phyloP scores from a whole-genome alignment of 2,797 vertebrate species.

The Microctenopoma steveboyesi region DNA sequence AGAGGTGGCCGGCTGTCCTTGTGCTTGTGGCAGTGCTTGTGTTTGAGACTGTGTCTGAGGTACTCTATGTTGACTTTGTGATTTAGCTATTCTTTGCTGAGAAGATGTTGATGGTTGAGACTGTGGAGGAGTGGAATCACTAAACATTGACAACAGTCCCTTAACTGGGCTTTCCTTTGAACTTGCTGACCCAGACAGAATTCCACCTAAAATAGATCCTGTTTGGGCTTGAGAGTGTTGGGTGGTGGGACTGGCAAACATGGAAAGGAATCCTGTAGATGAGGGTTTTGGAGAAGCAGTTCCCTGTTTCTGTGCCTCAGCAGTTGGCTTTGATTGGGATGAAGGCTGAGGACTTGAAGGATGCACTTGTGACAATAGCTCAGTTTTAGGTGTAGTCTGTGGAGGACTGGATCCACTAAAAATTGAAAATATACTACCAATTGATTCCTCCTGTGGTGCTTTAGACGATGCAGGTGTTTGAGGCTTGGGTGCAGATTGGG shows the following conservation, averaged over 20 bases:
- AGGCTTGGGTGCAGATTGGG: constrained; percentile 53
- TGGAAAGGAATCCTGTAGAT: constrained; percentile 74
- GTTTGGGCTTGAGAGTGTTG: constrained; percentile 69
- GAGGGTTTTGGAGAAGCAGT: constrained; percentile 71
- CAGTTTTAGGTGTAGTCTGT: constrained; percentile 62
- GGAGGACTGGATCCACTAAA: constrained; percentile 65
- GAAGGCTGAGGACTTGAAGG: constrained; percentile 51
- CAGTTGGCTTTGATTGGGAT: constrained; percentile 52
- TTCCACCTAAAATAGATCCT: constrained; percentile 75
- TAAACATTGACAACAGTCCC: constrained; percentile 75
- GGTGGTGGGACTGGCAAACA: constrained; percentile 71
- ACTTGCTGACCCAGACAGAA: constrained; percentile 73
- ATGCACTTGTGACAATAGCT: constrained; percentile 37
- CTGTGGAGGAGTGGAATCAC: constrained; percentile 62
- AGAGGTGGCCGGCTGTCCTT: constrained; percentile 63
- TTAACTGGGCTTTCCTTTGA: constrained; percentile 75
- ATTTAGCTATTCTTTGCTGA: constrained; percentile 50
- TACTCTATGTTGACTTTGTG: constrained; percentile 49
- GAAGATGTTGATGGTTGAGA: constrained; percentile 48
- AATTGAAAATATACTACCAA: constrained; percentile 73
- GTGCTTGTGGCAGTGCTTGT: constrained; percentile 62
- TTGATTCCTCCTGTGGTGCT: constrained; percentile 67
- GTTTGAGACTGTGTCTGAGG: constrained; percentile 57
- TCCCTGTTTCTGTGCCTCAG: constrained; percentile 51
- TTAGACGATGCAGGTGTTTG: constrained; percentile 44